phyloP scores from a whole-genome alignment of 2,888 invertebrate species.

The Lasioglossum zephyrum region DNA sequence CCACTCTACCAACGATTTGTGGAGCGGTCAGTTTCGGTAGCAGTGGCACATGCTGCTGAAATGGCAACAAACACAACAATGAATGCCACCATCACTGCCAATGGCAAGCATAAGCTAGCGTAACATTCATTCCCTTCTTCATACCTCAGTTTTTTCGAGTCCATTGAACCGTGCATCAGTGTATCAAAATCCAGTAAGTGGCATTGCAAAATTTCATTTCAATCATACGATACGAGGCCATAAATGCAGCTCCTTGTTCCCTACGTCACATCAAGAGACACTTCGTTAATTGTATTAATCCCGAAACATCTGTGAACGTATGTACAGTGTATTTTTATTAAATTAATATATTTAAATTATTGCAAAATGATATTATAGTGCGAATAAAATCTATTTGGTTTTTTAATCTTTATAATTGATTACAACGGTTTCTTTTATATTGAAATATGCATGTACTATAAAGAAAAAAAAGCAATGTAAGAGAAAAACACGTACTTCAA shows the following conservation, averaged over 20 bases:
- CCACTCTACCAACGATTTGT: constrained; percentile 92
- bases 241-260: constrained; percentile 54
- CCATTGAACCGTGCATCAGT: constrained; percentile 60
- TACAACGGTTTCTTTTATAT: constrained; percentile 43
- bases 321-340: constrained; percentile 82
- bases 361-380: constrained; percentile 74
- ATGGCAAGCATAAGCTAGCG: constrained; percentile 88
- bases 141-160: constrained; percentile 49
- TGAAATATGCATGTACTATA: constrained; percentile 13
- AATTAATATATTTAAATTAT: constrained; percentile 81
- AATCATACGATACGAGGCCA: constrained; percentile 58
- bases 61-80: constrained; percentile 86
- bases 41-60: constrained; percentile 91
- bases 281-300: constrained; percentile 55
- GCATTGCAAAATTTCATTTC: constrained; percentile 69
- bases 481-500: constrained; percentile 19
- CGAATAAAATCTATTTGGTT: constrained; percentile 57
- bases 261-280: constrained; percentile 52
- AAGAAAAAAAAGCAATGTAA: not conserved
- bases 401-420: constrained; percentile 57
- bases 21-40: constrained; percentile 93
- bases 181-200: constrained; percentile 67
- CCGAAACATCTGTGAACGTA: constrained; percentile 74
- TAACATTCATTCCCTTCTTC: constrained; percentile 84
- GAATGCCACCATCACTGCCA: constrained; percentile 83